Evolutionary conservation across 2,797 vertebrate genomes (phyloP).

Genomic region (Peromyscus attwateri): DNA sequence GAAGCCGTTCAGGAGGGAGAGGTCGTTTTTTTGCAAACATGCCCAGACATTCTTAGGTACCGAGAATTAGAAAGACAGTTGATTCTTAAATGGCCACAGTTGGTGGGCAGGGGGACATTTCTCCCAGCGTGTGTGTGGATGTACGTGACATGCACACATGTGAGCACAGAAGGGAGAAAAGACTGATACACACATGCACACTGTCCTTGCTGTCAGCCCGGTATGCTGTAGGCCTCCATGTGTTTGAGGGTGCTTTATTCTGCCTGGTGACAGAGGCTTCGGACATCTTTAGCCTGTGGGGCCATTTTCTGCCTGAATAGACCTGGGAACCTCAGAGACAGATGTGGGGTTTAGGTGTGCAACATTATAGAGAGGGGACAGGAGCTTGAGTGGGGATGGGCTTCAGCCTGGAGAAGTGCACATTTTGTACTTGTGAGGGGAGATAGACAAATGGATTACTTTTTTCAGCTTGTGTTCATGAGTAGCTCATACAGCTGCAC

Average conservation of each 20-base stretch:
- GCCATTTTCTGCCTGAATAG: not conserved
- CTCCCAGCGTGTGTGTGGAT: fast-evolving
- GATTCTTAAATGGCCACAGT: not conserved
- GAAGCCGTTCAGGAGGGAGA: not conserved
- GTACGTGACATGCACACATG: not conserved
- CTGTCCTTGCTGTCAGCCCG: not conserved
- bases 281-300: not conserved
- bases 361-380: not conserved
- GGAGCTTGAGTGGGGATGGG: not conserved
- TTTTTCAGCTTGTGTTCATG: not conserved
- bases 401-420: not conserved
- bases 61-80: not conserved
- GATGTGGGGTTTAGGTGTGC: not conserved
- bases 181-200: fast-evolving
- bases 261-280: not conserved
- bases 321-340: not conserved
- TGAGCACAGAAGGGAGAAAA: not conserved
- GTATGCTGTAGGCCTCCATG: not conserved
- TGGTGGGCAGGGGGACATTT: not conserved
- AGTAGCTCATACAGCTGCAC: not conserved
- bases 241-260: not conserved
- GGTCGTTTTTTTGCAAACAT: not conserved
- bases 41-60: not conserved
- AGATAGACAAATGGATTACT: not conserved
- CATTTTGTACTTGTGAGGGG: not conserved